Base-by-base conservation (phyloP, 2,888 invertebrate genomes). In the Phyllotreta striolata region DNA sequence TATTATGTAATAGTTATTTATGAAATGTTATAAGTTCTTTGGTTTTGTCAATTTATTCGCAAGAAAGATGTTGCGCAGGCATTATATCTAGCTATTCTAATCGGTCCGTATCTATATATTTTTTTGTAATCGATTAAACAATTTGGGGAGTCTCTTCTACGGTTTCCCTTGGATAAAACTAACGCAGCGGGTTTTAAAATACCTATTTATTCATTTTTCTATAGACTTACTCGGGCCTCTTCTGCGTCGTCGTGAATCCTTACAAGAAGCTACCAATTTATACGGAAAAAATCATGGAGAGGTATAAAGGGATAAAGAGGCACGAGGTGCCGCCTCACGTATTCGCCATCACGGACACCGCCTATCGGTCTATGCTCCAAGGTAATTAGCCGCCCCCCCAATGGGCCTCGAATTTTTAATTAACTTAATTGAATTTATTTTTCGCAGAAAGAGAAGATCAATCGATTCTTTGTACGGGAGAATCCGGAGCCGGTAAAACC, bases 401-500 rank as follows among this genome's bases (percentile, higher is more conserved):
- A n/a, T n/a, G n/a, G n/a, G n/a, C n/a, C n/a, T n/a, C n/a, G n/a
- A n/a, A n/a, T 12, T 9, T 58, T 3, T 14, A 47, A 47, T 47
- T 34, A 14, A 14, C n/a, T 47, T 55, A 34, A 39, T 38, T 56
- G 10, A 46, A 3, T 72, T 72, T 68, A 69, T 49, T 68, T 66
- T 70, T 77, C 89, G 67, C 83, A 98, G 98, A 99, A 85, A 92
- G 98, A 64, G 99, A 99, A 85, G 98, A 99, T 85, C 99, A 99
- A 85, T 97, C 98, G 55, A 99, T 99, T 81, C 86, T 99, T 72
- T 99, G 98, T 86, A 99, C 99, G 77, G 99, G 99, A 76, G 99
- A 99, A 84, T 99, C 98, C n/a, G 99, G 99, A 74, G 99, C 99
- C 74, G 99, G 99, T 72, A 99, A 99, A 86, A 99, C 99, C 55